phyloP scores from a whole-genome alignment of 2,113 vertebrate genomes.

The Hydropotes inermis region DNA sequence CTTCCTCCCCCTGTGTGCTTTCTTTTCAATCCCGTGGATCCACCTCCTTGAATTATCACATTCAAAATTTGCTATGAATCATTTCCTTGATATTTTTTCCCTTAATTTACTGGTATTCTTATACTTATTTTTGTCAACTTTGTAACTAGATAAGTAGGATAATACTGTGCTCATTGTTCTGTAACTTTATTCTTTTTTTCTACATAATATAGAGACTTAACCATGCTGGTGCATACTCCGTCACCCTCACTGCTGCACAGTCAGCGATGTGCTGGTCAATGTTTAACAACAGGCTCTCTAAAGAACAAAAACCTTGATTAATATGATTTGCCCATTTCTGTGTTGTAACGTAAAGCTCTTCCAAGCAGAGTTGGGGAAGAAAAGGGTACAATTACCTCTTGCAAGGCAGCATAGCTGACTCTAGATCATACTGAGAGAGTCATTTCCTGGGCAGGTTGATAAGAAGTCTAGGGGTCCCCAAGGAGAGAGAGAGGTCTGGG shows the following conservation, averaged over 20 bases:
- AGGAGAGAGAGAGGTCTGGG: too few relatives aligned
- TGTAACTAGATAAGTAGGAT: neutral
- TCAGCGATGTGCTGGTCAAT: neutral
- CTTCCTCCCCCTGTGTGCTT: rapidly evolving
- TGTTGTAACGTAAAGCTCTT: neutral
- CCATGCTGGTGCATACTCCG: rapidly evolving
- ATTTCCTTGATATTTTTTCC: neutral
- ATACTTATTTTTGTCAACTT: neutral
- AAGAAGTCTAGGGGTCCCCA: too few relatives aligned
- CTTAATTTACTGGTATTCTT: neutral
- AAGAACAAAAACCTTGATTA: neutral
- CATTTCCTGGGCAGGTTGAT: too few relatives aligned
- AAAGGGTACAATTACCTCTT: neutral
- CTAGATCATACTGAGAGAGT: too few relatives aligned
- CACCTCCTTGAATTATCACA: neutral
- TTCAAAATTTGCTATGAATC: neutral
- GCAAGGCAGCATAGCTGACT: neutral
- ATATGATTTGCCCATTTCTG: neutral
- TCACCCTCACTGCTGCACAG: rapidly evolving
- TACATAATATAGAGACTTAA: neutral
- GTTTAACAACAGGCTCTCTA: neutral
- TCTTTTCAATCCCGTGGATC: too few relatives aligned
- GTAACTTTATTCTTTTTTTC: neutral
- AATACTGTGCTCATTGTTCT: neutral
- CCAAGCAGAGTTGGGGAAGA: neutral